Conservation (phyloP, 2,113 vertebrate genomes). For the Peromyscus leucopus region DNA sequence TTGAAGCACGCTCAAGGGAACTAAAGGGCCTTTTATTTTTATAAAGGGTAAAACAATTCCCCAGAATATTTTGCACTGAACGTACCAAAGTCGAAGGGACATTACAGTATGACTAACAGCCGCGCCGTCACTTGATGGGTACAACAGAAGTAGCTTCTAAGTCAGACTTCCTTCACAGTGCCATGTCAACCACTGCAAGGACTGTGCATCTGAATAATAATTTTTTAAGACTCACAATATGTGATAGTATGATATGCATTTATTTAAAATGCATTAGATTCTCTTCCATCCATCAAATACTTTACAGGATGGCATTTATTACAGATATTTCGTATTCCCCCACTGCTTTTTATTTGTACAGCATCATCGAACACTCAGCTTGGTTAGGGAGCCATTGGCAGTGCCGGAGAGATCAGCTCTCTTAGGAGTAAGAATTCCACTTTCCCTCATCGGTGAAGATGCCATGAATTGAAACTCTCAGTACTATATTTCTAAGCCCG, state of each 20-base stretch:
- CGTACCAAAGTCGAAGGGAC: constrained; percentile 90
- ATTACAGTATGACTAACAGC: constrained; percentile 82
- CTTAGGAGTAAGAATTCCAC: constrained; percentile 73
- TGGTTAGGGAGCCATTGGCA: constrained; percentile 74
- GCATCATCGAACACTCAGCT: constrained; percentile 79
- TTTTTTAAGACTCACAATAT: constrained; percentile 87
- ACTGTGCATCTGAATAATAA: constrained; percentile 89
- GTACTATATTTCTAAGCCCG: constrained; percentile 83
- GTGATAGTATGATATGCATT: constrained; percentile 88
- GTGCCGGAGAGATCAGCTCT: constrained; percentile 72
- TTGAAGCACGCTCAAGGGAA: constrained; percentile 87
- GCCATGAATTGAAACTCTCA: constrained; percentile 78
- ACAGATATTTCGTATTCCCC: constrained; percentile 86
- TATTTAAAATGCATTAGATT: constrained; percentile 89
- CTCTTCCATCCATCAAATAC: constrained; percentile 87
- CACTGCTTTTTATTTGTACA: constrained; percentile 88
- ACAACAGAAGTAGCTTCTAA: constrained; percentile 83
- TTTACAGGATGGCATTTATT: constrained; percentile 87
- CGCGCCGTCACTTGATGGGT: constrained; percentile 84
- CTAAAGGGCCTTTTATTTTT: constrained; percentile 90
- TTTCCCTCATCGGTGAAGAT: constrained; percentile 76
- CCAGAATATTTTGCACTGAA: constrained; percentile 89
- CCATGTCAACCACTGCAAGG: constrained; percentile 85
- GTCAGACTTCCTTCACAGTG: constrained; percentile 84
- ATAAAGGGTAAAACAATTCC: constrained; percentile 87